Evolutionary conservation across 2,888 invertebrate species (phyloP).

Genomic region (Caenorhabditis sp.): DNA sequence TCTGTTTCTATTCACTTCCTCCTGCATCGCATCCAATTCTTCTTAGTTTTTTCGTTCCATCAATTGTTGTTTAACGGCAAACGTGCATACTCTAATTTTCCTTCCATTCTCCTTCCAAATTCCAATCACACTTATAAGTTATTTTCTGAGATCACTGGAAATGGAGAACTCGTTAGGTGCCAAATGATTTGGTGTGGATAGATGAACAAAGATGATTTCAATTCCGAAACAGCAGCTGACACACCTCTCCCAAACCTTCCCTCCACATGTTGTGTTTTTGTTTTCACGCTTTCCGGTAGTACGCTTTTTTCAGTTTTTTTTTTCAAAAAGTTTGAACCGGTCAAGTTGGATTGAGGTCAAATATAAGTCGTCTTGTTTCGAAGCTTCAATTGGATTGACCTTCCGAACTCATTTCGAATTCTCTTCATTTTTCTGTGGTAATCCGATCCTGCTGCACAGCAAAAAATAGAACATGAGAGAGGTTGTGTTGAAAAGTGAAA

Average conservation of each 20-base stretch:
- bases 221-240: slow-evolving; percentile 61
- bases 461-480: slow-evolving; percentile 25
- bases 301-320: slow-evolving; percentile 26
- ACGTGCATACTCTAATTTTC: slow-evolving; percentile 13
- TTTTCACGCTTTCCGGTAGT: slow-evolving; percentile 60
- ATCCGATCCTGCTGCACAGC: slow-evolving; percentile 29
- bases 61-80: slow-evolving; percentile 21
- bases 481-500: slow-evolving; percentile 53
- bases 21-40: no score
- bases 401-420: neutral
- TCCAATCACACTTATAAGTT: neutral
- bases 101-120: slow-evolving; percentile 1
- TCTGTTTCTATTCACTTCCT: slow-evolving; percentile 16
- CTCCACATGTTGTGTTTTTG: slow-evolving; percentile 47
- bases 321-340: neutral
- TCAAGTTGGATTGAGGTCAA: neutral
- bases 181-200: slow-evolving; percentile 53
- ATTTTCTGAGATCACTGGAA: slow-evolving; percentile 18
- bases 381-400: neutral
- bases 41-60: neutral
- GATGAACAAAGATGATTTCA: slow-evolving; percentile 63
- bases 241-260: slow-evolving; percentile 37
- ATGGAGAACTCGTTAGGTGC: slow-evolving; percentile 52
- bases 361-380: neutral
- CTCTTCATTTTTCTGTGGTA: slow-evolving; percentile 23